Evolutionary conservation across 64 coral and sea anemone genomes (phyloP), one percentile per base, ranked within the genome.

Genomic region (Dendrophyllia cribrosa): DNA sequence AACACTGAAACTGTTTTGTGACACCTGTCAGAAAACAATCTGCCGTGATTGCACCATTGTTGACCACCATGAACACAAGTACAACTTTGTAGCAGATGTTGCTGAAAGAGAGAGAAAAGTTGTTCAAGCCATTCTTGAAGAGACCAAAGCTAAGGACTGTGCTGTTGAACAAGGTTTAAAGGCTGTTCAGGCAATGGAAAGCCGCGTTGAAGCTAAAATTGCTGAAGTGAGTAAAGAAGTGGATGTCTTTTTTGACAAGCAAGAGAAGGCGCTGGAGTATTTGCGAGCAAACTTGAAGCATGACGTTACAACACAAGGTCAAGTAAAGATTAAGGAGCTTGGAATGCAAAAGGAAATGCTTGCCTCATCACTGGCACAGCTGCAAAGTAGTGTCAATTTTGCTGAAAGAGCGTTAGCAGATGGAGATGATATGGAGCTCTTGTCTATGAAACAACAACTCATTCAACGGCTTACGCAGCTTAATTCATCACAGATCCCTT

Each of bases 31-130:
- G 53, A 56, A 20, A 49, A n/a, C 65, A 20, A 83, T 91, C 51
- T 91, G 89, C 43, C 61, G 89, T 52, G 89, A 91, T 34, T 91
- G 89, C 68, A 91, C 67, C 62, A 91, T 91, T 84, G 66, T 91
- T 26, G 79, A 83, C 24, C 89, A 91, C 19, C 78, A 68, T 59
- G 69, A 87, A 17, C 85, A 87, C 48, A 49, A 59, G 47, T 87
- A 72, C 53, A 71, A 7, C 14, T 87, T 87, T 70, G 26, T 48
- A 17, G 51, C 50, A 23, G 85, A 87, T 25, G 85, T 74, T 34
- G 67, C 70, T 74, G 52, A 34, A 34, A 50, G 50, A 74, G 50
- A 87, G 26, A 59, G 34, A 60, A 21, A 76, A 77, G 49, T 8
- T 63, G 4, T 88, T 9, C 17, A 24, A 77, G 24, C 15, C 9